Evolutionary conservation across 37 sponge, comb jelly and placozoan species (phyloP).

Genomic region (Amphimedon queenslandica): DNA sequence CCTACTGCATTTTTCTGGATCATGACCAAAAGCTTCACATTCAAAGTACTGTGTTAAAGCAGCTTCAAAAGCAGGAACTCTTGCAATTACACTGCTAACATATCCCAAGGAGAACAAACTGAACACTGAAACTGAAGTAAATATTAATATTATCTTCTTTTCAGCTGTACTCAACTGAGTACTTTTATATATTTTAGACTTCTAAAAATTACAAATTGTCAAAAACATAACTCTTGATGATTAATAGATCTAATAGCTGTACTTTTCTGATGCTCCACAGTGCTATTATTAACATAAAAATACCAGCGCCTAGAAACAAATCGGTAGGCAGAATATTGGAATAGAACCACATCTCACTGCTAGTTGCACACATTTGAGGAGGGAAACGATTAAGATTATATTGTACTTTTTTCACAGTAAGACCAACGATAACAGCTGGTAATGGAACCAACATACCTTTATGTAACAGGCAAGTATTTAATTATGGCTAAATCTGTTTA

Average conservation of each 20-base stretch:
- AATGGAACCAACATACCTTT: too few relatives aligned
- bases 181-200: background rate
- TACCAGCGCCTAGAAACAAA: slow-evolving; percentile 16
- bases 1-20: slow-evolving; percentile 3
- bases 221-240: too few relatives aligned
- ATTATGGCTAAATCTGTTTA: too few relatives aligned
- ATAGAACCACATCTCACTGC: slow-evolving; percentile 13
- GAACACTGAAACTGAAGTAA: slow-evolving; percentile 8
- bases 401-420: background rate
- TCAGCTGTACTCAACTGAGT: slow-evolving; percentile 18
- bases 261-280: slow-evolving; percentile 26
- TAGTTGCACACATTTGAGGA: slow-evolving; percentile 16
- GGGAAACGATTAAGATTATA: slow-evolving; percentile 32
- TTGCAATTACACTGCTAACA: background rate
- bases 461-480: too few relatives aligned
- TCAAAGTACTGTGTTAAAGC: background rate
- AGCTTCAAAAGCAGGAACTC: background rate
- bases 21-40: slow-evolving; percentile 1
- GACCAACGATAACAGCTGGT: background rate
- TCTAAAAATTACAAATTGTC: too few relatives aligned
- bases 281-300: slow-evolving; percentile 8
- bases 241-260: too few relatives aligned
- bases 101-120: background rate
- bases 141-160: slow-evolving; percentile 27
- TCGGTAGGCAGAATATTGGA: slow-evolving; percentile 13